A percentile compares a stretch with the other conserved stretches of the same genome.
These are phyloP conservation scores for Electrophaes corylata DNA, from an alignment of 2,888 invertebrate species.

Conservation along the genomic window DNA sequence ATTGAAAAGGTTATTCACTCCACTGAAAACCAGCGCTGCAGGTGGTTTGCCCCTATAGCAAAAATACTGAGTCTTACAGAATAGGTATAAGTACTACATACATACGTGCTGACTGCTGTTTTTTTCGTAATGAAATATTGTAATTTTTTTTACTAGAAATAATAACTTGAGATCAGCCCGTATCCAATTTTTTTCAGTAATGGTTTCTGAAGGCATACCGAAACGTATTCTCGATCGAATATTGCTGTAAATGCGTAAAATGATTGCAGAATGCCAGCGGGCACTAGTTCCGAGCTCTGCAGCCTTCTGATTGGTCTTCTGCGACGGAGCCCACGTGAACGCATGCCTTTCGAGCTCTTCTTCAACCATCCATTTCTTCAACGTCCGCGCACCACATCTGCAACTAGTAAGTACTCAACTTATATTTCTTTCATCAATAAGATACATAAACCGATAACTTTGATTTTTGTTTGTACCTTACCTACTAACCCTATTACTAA, in stretches of 20 bases:
- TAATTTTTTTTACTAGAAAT: too few relatives aligned
- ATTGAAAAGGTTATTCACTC: not conserved
- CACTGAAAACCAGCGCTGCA: too few relatives aligned
- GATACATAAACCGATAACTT: too few relatives aligned
- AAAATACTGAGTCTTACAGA: too few relatives aligned
- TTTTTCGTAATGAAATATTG: too few relatives aligned
- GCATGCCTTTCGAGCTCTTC: conserved; percentile 98
- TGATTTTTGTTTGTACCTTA: too few relatives aligned
- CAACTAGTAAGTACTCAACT: conserved; percentile 68
- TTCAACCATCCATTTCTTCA: conserved; percentile 96
- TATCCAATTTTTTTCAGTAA: not conserved
- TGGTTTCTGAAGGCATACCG: not conserved
- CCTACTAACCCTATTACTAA: too few relatives aligned
- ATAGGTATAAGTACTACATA: too few relatives aligned
- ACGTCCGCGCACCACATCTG: conserved; percentile 82
- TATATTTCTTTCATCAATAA: not conserved
- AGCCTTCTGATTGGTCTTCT: conserved; percentile 94
- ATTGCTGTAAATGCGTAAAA: not conserved
- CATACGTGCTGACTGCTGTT: too few relatives aligned
- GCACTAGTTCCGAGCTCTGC: conserved; percentile 95
- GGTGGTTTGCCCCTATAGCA: too few relatives aligned
- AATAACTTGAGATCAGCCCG: too few relatives aligned
- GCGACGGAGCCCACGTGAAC: conserved; percentile 95
- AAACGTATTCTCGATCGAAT: not conserved
- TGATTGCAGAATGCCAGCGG: conserved; percentile 92